A percentile compares a stretch with the other conserved stretches of the same genome.
Evolutionary conservation across 2,888 invertebrate species (phyloP).

Genomic region (Luperina testacea): DNA sequence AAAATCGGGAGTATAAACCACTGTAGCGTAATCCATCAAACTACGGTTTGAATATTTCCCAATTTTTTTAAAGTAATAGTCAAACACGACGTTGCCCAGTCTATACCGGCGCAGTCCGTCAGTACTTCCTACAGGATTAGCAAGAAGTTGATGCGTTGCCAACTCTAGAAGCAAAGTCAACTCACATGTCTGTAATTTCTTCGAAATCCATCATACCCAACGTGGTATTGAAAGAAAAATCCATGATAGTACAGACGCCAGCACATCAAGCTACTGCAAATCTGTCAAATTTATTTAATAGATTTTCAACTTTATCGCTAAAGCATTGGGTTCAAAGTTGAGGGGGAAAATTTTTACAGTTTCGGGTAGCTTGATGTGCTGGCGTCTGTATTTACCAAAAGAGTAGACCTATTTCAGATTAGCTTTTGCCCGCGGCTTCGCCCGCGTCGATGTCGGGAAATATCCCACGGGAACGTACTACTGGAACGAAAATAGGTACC

Average conservation of each 20-base stretch:
- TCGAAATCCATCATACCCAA: neutral
- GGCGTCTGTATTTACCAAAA: neutral
- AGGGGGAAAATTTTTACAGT: too few relatives aligned
- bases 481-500: neutral
- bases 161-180: neutral
- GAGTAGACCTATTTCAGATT: neutral
- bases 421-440: neutral
- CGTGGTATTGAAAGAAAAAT: neutral
- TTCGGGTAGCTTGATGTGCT: too few relatives aligned
- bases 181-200: neutral
- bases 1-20: constrained; percentile 2
- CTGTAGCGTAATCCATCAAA: constrained; percentile 13
- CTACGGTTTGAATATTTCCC: constrained; percentile 1
- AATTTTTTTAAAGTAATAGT: neutral
- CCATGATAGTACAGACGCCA: too few relatives aligned
- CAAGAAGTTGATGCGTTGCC: neutral
- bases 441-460: neutral
- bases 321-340: too few relatives aligned
- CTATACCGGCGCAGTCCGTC: neutral
- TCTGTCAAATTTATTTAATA: too few relatives aligned
- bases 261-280: too few relatives aligned
- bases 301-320: too few relatives aligned
- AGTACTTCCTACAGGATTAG: neutral
- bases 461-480: neutral
- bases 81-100: neutral